Conservation (phyloP, 35 echinoderm and acorn worm genomes). For the Chiridota heheva region DNA sequence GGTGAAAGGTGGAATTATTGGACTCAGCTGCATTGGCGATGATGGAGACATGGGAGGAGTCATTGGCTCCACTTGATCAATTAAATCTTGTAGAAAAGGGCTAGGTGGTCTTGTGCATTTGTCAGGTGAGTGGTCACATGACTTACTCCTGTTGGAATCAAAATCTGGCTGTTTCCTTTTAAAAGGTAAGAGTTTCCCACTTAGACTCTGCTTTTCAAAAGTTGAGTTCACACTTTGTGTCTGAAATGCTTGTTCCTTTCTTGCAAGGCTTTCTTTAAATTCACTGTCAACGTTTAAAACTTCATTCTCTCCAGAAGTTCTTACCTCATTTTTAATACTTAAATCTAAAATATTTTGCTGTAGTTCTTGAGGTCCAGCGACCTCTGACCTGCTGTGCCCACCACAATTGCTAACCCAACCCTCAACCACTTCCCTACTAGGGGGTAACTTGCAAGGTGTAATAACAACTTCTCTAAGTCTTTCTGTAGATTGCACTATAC, state of each 20-base stretch:
- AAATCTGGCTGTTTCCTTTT: not conserved
- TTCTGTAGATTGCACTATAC: not conserved
- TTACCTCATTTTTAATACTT: too few relatives aligned
- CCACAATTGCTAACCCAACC: constrained; percentile 37
- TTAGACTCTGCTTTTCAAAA: not conserved
- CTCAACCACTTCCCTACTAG: constrained; percentile 14
- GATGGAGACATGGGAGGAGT: too few relatives aligned
- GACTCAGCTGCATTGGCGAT: too few relatives aligned
- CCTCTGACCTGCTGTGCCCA: too few relatives aligned
- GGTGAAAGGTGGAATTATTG: not conserved
- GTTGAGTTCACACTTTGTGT: not conserved
- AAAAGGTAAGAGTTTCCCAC: not conserved
- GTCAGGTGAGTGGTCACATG: not conserved
- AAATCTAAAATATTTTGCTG: too few relatives aligned
- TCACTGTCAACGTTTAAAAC: not conserved
- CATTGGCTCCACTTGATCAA: constrained; percentile 12
- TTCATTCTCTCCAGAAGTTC: not conserved
- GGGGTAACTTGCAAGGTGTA: constrained; percentile 59
- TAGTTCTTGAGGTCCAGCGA: too few relatives aligned
- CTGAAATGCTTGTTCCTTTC: not conserved
- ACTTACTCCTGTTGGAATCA: not conserved
- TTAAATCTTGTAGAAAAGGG: constrained; percentile 27
- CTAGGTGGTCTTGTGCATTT: not conserved
- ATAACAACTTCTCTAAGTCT: constrained; percentile 46
- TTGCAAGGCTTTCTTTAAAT: not conserved